Evolutionary conservation across 2,113 vertebrate species (phyloP), one percentile per base, ranked within the genome.

Genomic region (Perca flavescens): DNA sequence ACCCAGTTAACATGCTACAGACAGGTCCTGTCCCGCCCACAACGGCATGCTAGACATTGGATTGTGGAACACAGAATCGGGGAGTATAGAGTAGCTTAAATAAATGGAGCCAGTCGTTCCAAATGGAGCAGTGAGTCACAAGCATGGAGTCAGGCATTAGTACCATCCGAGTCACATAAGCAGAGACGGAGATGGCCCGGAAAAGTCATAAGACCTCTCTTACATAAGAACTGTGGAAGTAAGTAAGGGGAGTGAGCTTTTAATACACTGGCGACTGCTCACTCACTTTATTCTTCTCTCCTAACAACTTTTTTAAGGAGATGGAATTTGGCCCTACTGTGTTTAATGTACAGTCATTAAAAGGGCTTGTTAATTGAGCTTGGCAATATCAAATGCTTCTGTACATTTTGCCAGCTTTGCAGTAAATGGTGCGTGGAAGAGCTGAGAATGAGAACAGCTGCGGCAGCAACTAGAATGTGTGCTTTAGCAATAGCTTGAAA

Each of bases 121-220:
- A 83, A 88, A 79, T 77, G 60, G 16, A 77, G 34, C 16, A 5
- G 56, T 89, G 86, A 92, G 80, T 92, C 92, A 90, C 75, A 80
- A 69, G 74, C 79, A 88, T 52, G 21, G 70, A 88, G 70, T 86
- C 57, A 58, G 61, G 67, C 76, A 79, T 91, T 88, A 89, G 61
- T 65, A 52, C 52, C 72, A 66, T 60, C 72, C 36, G 21, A 77
- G 83, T 79, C 85, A 84, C 78, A 82, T 54, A 34, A 81, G 62
- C 47, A 75, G 71, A 82, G 58, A 87, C n/a, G 2, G 85, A 83
- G 63, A 83, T 69, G 76, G 78, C 79, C 67, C 52, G 22, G 73
- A 90, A n/a, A 90, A 91, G 85, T 90, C 91, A 92, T 49, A 77
- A 88, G 91, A 91, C 77, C 58, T 73, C 79, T 79, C 76, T 93